Evolutionary conservation across 2,113 vertebrate species (phyloP).

Genomic region (Mellivora capensis): DNA sequence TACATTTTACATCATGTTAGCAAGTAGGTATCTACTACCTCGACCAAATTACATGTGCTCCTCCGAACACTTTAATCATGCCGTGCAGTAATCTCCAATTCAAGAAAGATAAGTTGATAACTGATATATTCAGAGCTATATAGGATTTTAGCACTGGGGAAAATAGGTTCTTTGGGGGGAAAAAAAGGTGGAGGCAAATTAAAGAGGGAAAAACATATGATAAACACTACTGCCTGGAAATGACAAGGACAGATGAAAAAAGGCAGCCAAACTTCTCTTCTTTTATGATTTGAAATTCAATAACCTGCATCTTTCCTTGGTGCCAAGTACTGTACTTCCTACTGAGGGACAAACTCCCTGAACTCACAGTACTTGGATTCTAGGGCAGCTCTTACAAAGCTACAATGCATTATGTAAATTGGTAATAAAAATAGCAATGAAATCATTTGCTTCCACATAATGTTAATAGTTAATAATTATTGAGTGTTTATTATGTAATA

Average conservation of each 20-base stretch:
- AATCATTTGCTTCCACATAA: background rate
- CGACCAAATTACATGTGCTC: background rate
- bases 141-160: background rate
- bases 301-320: background rate
- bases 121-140: background rate
- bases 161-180: background rate
- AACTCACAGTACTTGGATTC: background rate
- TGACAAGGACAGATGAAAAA: background rate
- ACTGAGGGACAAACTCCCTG: background rate
- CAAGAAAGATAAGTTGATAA: background rate
- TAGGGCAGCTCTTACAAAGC: background rate
- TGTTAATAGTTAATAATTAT: background rate
- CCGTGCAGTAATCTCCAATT: background rate
- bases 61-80: background rate
- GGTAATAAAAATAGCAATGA: background rate
- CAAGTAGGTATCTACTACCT: conserved; percentile 23
- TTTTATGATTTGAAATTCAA: background rate
- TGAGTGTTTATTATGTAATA: background rate
- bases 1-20: conserved; percentile 1
- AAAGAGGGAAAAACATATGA: background rate
- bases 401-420: background rate
- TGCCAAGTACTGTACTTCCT: background rate
- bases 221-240: background rate
- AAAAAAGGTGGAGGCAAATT: background rate
- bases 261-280: background rate